Conservation (phyloP, 2,888 invertebrate species). For the Griposia aprilina region DNA sequence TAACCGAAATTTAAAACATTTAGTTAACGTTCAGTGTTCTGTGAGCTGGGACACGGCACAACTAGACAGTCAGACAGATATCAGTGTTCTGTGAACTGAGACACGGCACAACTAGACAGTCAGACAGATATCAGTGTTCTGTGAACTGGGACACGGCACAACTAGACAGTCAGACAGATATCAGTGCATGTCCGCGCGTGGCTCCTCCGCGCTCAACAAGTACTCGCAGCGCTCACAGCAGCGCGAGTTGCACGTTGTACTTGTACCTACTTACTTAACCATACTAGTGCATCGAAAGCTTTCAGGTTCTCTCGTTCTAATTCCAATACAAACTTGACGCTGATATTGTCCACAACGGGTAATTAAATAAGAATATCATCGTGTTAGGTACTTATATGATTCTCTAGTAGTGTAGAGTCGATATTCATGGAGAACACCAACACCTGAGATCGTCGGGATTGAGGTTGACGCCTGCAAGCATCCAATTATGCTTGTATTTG, state of each 20-base stretch:
- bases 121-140: no score
- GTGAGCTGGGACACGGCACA: no score
- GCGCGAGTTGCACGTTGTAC: neutral
- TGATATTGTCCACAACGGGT: neutral
- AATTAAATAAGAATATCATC: neutral
- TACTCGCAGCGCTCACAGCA: neutral
- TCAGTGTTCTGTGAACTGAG: no score
- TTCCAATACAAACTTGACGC: no score
- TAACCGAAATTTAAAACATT: neutral
- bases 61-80: neutral
- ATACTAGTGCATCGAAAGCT: neutral
- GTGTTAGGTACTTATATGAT: neutral
- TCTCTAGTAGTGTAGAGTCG: neutral
- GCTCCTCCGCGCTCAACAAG: slow-evolving; percentile 9
- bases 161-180: no score
- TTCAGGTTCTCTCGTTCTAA: neutral
- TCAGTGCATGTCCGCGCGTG: neutral
- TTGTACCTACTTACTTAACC: no score
- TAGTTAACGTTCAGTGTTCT: neutral
- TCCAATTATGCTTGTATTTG: neutral
- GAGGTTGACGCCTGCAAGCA: neutral
- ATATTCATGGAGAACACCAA: neutral
- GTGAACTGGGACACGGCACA: no score
- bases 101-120: neutral
- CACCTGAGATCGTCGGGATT: neutral